These are phyloP conservation scores for Danio tinwini DNA, from an alignment of 2,797 vertebrate genomes.

Conservation along the genomic window DNA sequence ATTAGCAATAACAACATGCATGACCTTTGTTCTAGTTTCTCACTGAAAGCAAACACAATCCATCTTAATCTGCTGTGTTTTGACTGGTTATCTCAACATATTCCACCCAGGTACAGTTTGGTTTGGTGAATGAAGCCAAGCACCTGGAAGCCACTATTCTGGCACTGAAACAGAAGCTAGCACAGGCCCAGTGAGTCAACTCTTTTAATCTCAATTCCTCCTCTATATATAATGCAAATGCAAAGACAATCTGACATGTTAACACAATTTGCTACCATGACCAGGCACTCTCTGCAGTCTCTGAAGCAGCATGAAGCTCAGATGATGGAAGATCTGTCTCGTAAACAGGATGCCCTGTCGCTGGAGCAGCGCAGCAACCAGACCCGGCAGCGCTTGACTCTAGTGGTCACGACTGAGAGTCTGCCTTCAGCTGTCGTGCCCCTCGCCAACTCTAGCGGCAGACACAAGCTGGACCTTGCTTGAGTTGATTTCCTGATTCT, in stretches of 20 bases:
- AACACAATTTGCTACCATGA: not conserved
- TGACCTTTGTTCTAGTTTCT: not conserved
- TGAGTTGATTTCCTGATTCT: not conserved
- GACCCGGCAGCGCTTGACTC: slow-evolving; percentile 66
- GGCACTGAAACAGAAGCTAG: slow-evolving; percentile 83
- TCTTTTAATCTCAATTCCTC: not conserved
- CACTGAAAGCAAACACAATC: slow-evolving; percentile 18
- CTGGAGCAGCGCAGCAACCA: slow-evolving; percentile 76
- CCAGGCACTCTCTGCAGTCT: slow-evolving; percentile 76
- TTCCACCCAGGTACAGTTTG: slow-evolving; percentile 81
- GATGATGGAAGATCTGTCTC: slow-evolving; percentile 74
- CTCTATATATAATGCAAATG: not conserved
- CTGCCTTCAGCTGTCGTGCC: slow-evolving; percentile 60
- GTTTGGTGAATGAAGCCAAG: slow-evolving; percentile 84
- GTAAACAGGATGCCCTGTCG: slow-evolving; percentile 75
- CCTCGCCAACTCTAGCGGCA: slow-evolving; percentile 75
- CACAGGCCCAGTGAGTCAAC: slow-evolving; percentile 86
- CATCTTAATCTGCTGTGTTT: slow-evolving; percentile 16
- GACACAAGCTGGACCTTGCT: slow-evolving; percentile 70
- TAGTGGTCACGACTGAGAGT: not conserved
- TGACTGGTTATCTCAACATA: not conserved
- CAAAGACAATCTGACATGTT: not conserved
- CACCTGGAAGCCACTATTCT: slow-evolving; percentile 83
- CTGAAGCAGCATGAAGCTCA: slow-evolving; percentile 73
- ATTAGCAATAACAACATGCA: not conserved